A percentile compares a stretch with the other conserved stretches of the same genome.
phyloP scores from a whole-genome alignment of 2,797 vertebrate genomes.

The Gymnothorax javanicus region DNA sequence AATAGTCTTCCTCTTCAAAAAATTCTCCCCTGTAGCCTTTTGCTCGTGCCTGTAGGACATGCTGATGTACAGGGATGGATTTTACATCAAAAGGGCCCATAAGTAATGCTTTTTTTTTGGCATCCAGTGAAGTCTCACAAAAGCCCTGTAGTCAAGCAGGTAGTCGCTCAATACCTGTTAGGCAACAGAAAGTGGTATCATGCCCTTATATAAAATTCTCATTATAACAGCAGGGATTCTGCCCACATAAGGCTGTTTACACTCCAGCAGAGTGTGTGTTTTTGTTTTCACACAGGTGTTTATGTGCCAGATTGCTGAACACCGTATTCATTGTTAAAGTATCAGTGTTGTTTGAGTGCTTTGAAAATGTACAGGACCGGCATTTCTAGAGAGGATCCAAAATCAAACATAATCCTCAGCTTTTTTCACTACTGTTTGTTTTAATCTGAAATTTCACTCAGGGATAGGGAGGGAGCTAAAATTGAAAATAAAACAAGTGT shows the following conservation, averaged over 20 bases:
- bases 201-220: not conserved
- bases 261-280: not conserved
- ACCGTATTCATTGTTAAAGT: not conserved
- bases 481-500: too few species aligned
- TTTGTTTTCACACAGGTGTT: not conserved
- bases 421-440: too few species aligned
- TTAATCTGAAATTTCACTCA: too few species aligned
- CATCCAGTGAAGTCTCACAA: not conserved
- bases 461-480: too few species aligned
- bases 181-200: not conserved
- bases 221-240: slow-evolving; percentile 7
- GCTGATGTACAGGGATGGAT: slow-evolving; percentile 11
- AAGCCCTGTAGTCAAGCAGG: not conserved
- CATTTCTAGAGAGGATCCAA: not conserved
- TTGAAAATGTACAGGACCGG: slow-evolving; percentile 19
- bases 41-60: not conserved
- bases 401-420: too few species aligned
- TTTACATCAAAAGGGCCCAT: slow-evolving; percentile 20
- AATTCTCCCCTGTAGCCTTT: not conserved
- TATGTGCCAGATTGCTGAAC: slow-evolving; percentile 22
- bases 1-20: not conserved
- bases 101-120: slow-evolving; percentile 9
- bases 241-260: slow-evolving; percentile 3
- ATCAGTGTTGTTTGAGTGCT: not conserved
- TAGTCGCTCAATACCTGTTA: not conserved